These are phyloP conservation scores for Amyelois transitella DNA, from an alignment of 1,140 invertebrate species.

Conservation along the genomic window DNA sequence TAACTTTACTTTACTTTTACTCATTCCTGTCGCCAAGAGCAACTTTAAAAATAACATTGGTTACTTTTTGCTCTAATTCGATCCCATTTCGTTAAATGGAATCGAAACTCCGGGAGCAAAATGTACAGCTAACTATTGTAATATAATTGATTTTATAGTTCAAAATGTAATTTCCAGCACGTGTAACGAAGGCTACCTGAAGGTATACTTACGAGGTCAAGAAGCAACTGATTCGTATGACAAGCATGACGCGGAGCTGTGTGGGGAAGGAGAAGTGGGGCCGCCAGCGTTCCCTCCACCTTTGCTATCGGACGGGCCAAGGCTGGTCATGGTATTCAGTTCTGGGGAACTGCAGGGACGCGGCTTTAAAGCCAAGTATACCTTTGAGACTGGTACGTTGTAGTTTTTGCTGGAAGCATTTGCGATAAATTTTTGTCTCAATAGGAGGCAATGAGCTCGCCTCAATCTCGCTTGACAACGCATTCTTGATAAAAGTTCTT, in stretches of 20 bases:
- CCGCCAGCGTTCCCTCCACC: slow-evolving; percentile 77
- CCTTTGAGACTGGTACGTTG: slow-evolving; percentile 86
- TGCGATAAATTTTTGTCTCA: too few species aligned
- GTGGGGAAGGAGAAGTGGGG: slow-evolving; percentile 78
- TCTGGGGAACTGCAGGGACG: slow-evolving; percentile 90
- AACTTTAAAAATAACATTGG: too few species aligned
- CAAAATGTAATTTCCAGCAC: slow-evolving; percentile 75
- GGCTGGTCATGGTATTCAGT: slow-evolving; percentile 94
- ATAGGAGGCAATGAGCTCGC: too few species aligned
- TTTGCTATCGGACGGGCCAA: slow-evolving; percentile 91
- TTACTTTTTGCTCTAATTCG: too few species aligned
- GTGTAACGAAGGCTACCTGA: slow-evolving; percentile 92
- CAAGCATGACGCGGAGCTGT: slow-evolving; percentile 94
- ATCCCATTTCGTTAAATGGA: too few species aligned
- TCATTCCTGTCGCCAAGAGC: too few species aligned
- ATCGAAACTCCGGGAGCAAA: too few species aligned
- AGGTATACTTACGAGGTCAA: slow-evolving; percentile 93
- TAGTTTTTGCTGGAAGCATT: neutral
- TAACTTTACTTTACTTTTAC: too few species aligned
- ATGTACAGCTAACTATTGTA: too few species aligned
- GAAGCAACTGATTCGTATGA: slow-evolving; percentile 94
- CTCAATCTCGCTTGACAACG: too few species aligned
- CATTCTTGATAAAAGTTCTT: too few species aligned
- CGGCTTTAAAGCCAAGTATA: slow-evolving; percentile 94
- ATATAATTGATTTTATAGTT: too few species aligned